phyloP scores from a whole-genome alignment of 2,113 vertebrate genomes.

The Myiozetetes cayanensis region DNA sequence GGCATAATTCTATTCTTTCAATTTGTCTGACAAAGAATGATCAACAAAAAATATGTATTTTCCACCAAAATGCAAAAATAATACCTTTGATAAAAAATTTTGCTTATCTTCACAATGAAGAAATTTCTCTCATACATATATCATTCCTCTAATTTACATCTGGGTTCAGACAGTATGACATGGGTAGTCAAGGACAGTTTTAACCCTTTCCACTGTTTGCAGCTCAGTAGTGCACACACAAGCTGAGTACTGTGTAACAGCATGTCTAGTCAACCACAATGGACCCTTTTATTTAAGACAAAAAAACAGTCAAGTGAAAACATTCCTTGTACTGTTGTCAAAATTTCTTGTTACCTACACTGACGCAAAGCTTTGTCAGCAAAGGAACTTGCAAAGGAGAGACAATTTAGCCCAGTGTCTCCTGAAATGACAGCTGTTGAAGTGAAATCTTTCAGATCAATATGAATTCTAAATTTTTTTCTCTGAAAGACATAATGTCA shows the following conservation, averaged over 20 bases:
- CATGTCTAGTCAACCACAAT: background rate
- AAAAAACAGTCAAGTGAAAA: background rate
- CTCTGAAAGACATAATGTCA: background rate
- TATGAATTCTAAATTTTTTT: background rate
- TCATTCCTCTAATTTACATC: background rate
- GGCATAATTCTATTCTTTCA: background rate
- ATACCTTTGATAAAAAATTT: background rate
- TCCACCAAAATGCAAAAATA: background rate
- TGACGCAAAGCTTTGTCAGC: background rate
- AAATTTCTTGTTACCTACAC: background rate
- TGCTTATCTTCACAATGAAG: background rate
- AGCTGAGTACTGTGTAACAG: background rate
- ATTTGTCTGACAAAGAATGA: background rate
- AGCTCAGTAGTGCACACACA: accelerated
- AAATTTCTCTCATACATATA: background rate
- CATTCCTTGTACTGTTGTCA: background rate
- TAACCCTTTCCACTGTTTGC: background rate
- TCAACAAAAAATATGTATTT: background rate
- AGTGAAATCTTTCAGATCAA: background rate
- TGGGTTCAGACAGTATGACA: background rate
- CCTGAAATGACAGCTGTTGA: background rate
- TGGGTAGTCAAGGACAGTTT: background rate
- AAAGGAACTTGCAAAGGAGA: background rate
- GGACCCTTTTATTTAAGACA: background rate
- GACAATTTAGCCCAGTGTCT: background rate